These are phyloP conservation scores for Stigmatopora argus DNA, from an alignment of 2,113 vertebrate species.

Conservation along the genomic window DNA sequence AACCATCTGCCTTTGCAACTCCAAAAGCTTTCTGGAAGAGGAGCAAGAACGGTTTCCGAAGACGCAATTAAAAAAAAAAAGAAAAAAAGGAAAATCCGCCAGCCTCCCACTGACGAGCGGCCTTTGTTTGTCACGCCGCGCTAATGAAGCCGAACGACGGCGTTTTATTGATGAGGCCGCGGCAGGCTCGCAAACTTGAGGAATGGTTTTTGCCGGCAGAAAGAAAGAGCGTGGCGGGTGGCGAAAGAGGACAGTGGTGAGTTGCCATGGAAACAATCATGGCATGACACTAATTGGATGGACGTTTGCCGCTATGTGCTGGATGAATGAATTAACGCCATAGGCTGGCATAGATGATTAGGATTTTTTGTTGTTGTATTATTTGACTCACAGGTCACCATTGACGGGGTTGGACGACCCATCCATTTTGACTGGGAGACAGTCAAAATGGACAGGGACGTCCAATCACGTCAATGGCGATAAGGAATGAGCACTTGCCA, in stretches of 20 bases:
- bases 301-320: slow-evolving; percentile 40
- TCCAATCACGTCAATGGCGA: too few relatives aligned
- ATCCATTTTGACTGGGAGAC: too few relatives aligned
- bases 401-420: too few relatives aligned
- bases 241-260: slow-evolving; percentile 16
- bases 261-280: slow-evolving; percentile 53
- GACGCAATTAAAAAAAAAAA: slow-evolving; percentile 2
- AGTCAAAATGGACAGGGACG: too few relatives aligned
- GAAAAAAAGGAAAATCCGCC: neutral
- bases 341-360: too few relatives aligned
- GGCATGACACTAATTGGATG: slow-evolving; percentile 41
- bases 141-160: slow-evolving; percentile 24
- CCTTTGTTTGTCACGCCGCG: slow-evolving; percentile 22
- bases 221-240: neutral
- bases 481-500: too few relatives aligned
- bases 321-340: slow-evolving; percentile 12
- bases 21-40: slow-evolving; percentile 25
- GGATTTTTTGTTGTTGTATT: too few relatives aligned
- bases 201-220: neutral
- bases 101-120: slow-evolving; percentile 3
- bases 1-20: slow-evolving; percentile 54
- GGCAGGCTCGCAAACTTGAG: slow-evolving; percentile 9
- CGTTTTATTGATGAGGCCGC: slow-evolving; percentile 20
- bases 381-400: too few relatives aligned
- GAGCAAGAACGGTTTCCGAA: slow-evolving; percentile 1